Base-by-base conservation (phyloP, 1,140 invertebrate genomes). In the Sesamia nonagrioides region DNA sequence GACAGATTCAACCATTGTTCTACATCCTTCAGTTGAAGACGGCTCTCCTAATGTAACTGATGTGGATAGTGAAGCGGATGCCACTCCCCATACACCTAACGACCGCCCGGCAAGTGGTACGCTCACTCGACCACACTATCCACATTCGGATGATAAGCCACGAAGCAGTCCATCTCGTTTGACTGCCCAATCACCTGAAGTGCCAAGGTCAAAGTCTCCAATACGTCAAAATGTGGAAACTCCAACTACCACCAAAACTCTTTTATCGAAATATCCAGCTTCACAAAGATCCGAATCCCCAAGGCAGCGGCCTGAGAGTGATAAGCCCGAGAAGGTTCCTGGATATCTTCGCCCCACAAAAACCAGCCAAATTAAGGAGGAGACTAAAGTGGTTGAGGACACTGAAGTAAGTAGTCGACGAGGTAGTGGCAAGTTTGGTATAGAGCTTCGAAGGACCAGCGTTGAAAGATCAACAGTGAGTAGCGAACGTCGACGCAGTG, bases 361-460 rank as follows among this genome's bases (percentile, higher is more conserved):
- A 83, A 92, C 91, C 6, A 92, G 88, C 77, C 91, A 91, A 77
- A 85, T 85, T 9, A 92, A 89, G 77, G 91, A 94, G 79, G 92
- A 93, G 81, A 78, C 81, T 8, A 90, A 89, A 72, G 52, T 80
- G 27, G 61, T 73, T 11, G 91, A 93, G 42, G 92, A 92, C 33
- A 81, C 72, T 11, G 92, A 92, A 83, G 86, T 93, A 9, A 95
- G 91, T 75, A 95, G 90, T 56, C 89, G 94, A 61, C 89, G 95
- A 75, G 95, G 95, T 7, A 93, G 95, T 73, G 96, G 96, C 0
- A 97, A 96, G 82, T 97, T 97, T 85, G 96, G 97, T 45, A 96
- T 97, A 33, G 96, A 96, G 78, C 91, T 97, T 33, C 94, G 95
- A 13, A 95, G 94, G 82, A 96, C 95, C 11, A 95, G 95, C 78